Evolutionary conservation across 2,888 invertebrate genomes (phyloP), one percentile per base, ranked within the genome.

Genomic region (Catocala nupta): DNA sequence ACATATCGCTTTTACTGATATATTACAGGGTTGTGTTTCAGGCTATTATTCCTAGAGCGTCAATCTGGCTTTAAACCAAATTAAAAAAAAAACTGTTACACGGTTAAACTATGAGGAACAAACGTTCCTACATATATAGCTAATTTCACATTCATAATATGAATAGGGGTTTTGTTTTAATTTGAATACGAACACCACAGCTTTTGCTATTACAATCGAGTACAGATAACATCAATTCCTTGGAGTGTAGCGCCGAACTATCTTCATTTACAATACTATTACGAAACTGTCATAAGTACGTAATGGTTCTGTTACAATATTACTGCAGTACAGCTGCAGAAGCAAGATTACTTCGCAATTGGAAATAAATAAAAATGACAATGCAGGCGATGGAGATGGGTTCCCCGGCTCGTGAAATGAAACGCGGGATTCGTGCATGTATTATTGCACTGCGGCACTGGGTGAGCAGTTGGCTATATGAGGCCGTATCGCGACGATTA

Each of bases 341-440:
- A 11, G 66, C 60, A 68, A 70, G 77, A 82, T 82, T 78, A 77
- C 73, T 73, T 70, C 60, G 70, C 75, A 72, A 81, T 81, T 77
- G 77, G 72, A 81, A 81, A 77, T 77, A 80, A 80, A 78, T 81
- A 80, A 75, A 77, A 77, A 70, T 56, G 65, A 62, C 68, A 58
- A 58, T 59, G 53, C 44, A 16, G 42, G 34, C 59, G 42, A 43
- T 52, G 42, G 42, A 10, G 12, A 55, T 55, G 52, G 59, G 66
- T 70, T 59, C 51, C 63, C 54, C 49, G 49, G 39, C 48, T 62
- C 55, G 54, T 50, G 52, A 70, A 71, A 69, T 55, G 54, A 71
- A 57, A 66, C 54, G 39, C 42, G 55, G 10, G 51, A 55, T 64
- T 63, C 59, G 57, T 33, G 11, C 51, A 55, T 8, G 43, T 56